Conservation (phyloP, 2,113 vertebrate genomes). For the Petaurus breviceps region DNA sequence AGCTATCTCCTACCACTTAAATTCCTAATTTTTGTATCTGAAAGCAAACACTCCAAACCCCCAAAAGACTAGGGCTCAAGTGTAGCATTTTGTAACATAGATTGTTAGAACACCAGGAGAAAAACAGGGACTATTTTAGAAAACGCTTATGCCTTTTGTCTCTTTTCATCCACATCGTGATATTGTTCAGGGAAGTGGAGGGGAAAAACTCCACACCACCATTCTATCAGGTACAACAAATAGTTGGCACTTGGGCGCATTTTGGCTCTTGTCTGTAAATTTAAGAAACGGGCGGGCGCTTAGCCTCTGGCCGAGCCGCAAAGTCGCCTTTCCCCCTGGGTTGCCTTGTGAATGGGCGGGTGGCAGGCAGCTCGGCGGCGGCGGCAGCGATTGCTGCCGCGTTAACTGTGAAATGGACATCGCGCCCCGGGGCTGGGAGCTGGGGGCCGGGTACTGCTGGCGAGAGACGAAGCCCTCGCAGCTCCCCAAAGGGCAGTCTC, state of each 20-base stretch:
- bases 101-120: constrained; percentile 48
- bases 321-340: neutral
- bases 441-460: constrained; percentile 24
- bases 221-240: constrained; percentile 72
- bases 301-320: constrained; percentile 59
- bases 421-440: constrained; percentile 47
- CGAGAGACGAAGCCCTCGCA: neutral
- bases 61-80: constrained; percentile 58
- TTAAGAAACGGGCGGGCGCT: constrained; percentile 79
- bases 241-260: constrained; percentile 76
- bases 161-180: constrained; percentile 73
- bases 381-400: constrained; percentile 59
- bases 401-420: constrained; percentile 77
- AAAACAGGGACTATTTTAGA: constrained; percentile 64
- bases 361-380: constrained; percentile 57
- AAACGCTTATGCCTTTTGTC: constrained; percentile 54
- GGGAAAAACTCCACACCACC: constrained; percentile 59
- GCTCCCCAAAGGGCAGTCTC: neutral
- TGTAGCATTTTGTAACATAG: constrained; percentile 61
- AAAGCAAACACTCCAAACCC: constrained; percentile 67
- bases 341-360: constrained; percentile 49
- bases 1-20: constrained; percentile 47
- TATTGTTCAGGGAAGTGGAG: constrained; percentile 69
- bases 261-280: constrained; percentile 82
- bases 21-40: constrained; percentile 52